Evolutionary conservation across 2,797 vertebrate species (phyloP).

Genomic region (Diplodus sargus): DNA sequence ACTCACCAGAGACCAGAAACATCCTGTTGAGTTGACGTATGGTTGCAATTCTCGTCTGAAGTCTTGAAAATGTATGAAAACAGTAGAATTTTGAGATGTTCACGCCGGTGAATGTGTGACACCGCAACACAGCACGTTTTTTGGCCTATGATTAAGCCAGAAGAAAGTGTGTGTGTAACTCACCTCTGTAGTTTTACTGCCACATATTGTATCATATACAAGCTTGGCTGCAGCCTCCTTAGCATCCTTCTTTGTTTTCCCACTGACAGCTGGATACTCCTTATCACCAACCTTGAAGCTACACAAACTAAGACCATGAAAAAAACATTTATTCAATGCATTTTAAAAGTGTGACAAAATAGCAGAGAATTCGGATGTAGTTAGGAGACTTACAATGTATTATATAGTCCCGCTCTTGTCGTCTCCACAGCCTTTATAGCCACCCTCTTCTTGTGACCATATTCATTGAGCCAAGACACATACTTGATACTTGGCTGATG

Average conservation of each 20-base stretch:
- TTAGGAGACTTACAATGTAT: slow-evolving; percentile 62
- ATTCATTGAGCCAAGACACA: slow-evolving; percentile 81
- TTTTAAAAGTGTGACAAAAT: slow-evolving; percentile 53
- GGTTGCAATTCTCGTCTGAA: slow-evolving; percentile 25
- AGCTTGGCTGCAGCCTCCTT: slow-evolving; percentile 79
- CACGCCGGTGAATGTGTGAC: background rate
- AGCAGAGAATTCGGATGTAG: slow-evolving; percentile 42
- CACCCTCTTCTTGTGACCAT: slow-evolving; percentile 60
- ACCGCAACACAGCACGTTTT: background rate
- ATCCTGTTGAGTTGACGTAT: background rate
- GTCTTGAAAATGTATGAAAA: slow-evolving; percentile 52
- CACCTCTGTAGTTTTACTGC: slow-evolving; percentile 47
- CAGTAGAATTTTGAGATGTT: background rate
- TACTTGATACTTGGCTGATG: slow-evolving; percentile 58
- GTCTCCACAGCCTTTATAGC: slow-evolving; percentile 22
- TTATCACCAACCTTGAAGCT: slow-evolving; percentile 63
- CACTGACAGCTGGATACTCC: slow-evolving; percentile 57
- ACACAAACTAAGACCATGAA: slow-evolving; percentile 56
- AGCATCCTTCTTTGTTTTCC: slow-evolving; percentile 69
- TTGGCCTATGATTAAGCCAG: background rate
- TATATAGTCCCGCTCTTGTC: background rate
- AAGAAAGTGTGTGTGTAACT: background rate
- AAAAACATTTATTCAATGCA: slow-evolving; percentile 38
- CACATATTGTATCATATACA: slow-evolving; percentile 58
- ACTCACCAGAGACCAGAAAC: slow-evolving; percentile 40